A percentile compares a stretch with the other conserved stretches of the same genome.
Conservation (phyloP, 2,113 vertebrate genomes). For the Lepidothrix coronata region DNA sequence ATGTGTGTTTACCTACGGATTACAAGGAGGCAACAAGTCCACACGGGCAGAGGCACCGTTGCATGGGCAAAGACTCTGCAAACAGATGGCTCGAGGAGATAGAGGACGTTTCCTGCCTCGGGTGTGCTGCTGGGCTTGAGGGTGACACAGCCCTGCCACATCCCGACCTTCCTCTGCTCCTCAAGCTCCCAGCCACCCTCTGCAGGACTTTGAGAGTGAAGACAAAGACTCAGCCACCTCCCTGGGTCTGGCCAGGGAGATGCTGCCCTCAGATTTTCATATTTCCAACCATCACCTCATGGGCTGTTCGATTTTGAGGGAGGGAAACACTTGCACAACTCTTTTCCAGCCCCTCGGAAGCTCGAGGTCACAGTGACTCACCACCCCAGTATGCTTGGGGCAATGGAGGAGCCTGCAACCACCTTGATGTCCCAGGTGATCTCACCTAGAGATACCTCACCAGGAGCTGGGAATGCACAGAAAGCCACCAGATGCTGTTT, state of each 20-base stretch:
- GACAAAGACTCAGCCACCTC: neutral
- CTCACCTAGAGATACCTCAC: neutral
- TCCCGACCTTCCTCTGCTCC: neutral
- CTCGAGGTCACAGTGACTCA: neutral
- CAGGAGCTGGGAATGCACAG: neutral
- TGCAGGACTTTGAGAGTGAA: neutral
- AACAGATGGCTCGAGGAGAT: conserved; percentile 29
- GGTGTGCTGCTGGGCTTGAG: neutral
- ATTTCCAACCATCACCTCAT: neutral
- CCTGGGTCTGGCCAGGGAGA: neutral
- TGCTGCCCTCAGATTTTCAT: accelerated
- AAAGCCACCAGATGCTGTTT: neutral
- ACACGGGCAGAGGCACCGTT: neutral
- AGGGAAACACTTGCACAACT: neutral
- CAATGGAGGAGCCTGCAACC: neutral
- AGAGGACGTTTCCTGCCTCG: neutral
- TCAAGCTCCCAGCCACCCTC: neutral
- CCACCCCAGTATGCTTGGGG: neutral
- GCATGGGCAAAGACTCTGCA: neutral
- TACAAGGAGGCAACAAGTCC: conserved; percentile 41
- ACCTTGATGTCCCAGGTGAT: neutral
- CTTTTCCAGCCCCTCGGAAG: neutral
- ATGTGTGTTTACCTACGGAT: conserved; percentile 45
- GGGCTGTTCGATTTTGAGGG: accelerated
- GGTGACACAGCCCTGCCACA: neutral